These are phyloP conservation scores for Falco concolor DNA, from an alignment of 2,797 vertebrate species.

Conservation along the genomic window DNA sequence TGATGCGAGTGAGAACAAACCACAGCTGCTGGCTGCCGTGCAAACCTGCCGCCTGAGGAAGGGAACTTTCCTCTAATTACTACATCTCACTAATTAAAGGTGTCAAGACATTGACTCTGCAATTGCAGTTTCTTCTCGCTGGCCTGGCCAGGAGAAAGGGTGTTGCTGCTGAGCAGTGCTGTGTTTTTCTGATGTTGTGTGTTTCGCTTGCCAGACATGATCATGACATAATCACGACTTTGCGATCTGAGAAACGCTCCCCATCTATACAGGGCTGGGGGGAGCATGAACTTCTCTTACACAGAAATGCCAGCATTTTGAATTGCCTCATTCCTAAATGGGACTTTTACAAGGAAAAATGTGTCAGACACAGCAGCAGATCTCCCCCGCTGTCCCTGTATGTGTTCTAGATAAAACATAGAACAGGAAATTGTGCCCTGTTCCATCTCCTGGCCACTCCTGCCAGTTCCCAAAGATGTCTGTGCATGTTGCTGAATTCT, in stretches of 20 bases:
- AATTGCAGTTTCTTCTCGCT: not conserved
- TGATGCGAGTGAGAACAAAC: not conserved
- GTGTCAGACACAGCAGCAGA: not conserved
- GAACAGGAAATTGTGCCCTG: not conserved
- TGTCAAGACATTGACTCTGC: not conserved
- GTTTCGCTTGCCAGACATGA: not conserved
- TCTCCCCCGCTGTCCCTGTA: not conserved
- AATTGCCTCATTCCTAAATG: not conserved
- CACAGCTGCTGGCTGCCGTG: not conserved
- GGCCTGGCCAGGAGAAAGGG: not conserved
- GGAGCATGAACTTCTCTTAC: not conserved
- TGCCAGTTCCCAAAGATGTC: not conserved
- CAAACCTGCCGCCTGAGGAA: not conserved
- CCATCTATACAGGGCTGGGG: not conserved
- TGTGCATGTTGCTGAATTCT: not conserved
- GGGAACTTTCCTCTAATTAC: not conserved
- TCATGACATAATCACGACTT: not conserved
- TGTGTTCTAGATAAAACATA: not conserved
- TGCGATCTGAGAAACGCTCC: not conserved
- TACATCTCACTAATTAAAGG: not conserved
- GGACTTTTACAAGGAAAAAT: not conserved
- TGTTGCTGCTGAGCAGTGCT: not conserved
- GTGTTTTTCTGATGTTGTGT: not conserved
- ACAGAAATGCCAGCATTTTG: not conserved
- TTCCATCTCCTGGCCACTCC: not conserved